Evolutionary conservation across 2,888 invertebrate genomes (phyloP), one percentile per base, ranked within the genome.

Genomic region (Phaonia tiefii): DNA sequence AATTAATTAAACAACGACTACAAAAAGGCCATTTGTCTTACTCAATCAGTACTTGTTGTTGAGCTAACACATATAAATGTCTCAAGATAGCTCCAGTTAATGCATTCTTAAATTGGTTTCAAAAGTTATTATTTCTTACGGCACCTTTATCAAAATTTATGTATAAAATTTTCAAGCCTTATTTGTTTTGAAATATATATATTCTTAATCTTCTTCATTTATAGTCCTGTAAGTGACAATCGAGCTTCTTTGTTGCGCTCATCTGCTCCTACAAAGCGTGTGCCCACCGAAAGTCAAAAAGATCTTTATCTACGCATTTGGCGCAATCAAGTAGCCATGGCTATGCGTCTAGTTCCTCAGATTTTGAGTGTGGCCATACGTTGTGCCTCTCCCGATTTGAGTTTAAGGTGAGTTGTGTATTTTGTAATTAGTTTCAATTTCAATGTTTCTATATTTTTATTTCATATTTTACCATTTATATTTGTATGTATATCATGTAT

Each of bases 311-410:
- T 99, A 92, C 97, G 97, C 91, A 93, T 99, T 25, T 99, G 99
- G 99, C 96, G 98, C 89, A 99, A 99, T 92, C 99, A 99, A 91
- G 94, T 98, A 86, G 97, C 97, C 15, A 96, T 99, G 92, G 98
- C 98, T 7, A 99, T 99, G 92, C 94, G 98, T 70, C 96, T 99
- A 58, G 98, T 98, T 4, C 99, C 99, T 11, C 96, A 97, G 25
- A 95, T 96, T 80, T 96, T 96, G 0, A 96, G 95, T 88, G 96
- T 96, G 0, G 94, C 97, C 39, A 93, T 97, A 65, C 94, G 98
- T 71, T 98, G 98, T 90, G 97, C 97, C 39, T 98, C 98, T 84
- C 98, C 98, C 0, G 98, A 98, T 91, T 92, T 97, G 51, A 97
- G 96, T 89, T 92, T 97, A 86, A 97, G 97, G 97, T 97, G 93